Base-by-base conservation (phyloP, 2,797 vertebrate genomes). In the Zalophus californianus region DNA sequence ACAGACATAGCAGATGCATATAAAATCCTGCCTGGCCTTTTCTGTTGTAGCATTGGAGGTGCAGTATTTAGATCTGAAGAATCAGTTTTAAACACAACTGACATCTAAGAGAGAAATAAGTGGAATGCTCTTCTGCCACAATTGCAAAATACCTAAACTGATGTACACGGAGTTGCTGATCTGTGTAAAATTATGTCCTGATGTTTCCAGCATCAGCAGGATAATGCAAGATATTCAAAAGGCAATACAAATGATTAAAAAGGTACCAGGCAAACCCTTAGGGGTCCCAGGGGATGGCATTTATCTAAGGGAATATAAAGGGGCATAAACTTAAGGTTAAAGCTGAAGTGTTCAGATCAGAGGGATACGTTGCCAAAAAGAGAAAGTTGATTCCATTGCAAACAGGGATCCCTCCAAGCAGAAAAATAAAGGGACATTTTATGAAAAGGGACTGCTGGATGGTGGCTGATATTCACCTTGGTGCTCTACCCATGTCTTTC, bases 181-280 rank as follows among this genome's bases (percentile, higher is more conserved):
- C 25, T 92, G 35, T 70, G 41, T 64, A 52, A 92, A 92, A 83
- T 56, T 14, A 68, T 35, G 16, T 7, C 50, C 32, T 29, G 3
- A 48, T 95, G 13, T 95, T 90, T 91, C 60, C 64, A 79, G 14
- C 60, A 86, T 78, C 70, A 16, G 50, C 41, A 21, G 38, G 25
- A 50, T 85, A 82, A 85, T 41, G 4, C 3, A 77, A 75, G 50
- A 16, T 89, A 89, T 91, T 90, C 7, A 86, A 88, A 95, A 77
- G 64, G 54, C 75, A 91, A 86, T 89, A 72, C 35, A 95, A 86
- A 89, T 94, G 54, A 93, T 94, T 94, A 78, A 94, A 70, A 86
- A 73, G 64, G 4, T 52, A 91, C 3, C 27, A 94, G 32, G 23
- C 18, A 91, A 88, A 4, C 2, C 15, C 38, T 83, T 93, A 73